Conservation (phyloP, 1,140 invertebrate genomes). For the Microplitis mediator region DNA sequence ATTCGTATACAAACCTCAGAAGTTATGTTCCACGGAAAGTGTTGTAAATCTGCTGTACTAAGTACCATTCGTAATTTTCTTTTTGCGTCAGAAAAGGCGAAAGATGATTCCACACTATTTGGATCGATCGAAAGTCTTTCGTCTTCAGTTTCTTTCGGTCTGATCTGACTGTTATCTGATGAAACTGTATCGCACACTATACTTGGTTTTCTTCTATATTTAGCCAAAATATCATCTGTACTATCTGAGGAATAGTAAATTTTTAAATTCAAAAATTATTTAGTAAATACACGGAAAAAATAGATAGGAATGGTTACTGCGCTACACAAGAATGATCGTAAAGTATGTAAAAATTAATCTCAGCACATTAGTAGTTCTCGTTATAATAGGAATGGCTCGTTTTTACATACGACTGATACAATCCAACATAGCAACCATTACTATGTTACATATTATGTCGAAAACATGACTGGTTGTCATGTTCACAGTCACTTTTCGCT, state of each 20-base stretch:
- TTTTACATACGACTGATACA: no score
- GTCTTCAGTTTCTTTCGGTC: slow-evolving; percentile 58
- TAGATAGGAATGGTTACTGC: no score
- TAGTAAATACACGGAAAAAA: no score
- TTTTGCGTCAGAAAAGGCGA: slow-evolving; percentile 85
- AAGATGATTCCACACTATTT: slow-evolving; percentile 68
- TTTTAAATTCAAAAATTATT: neutral
- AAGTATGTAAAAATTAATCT: no score
- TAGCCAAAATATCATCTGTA: slow-evolving; percentile 92
- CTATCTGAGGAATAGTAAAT: slow-evolving; percentile 65
- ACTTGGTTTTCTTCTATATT: slow-evolving; percentile 85
- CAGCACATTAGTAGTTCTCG: no score
- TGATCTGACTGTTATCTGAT: slow-evolving; percentile 54
- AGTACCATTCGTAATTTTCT: slow-evolving; percentile 90
- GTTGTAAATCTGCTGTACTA: slow-evolving; percentile 78
- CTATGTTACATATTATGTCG: no score
- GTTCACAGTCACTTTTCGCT: no score
- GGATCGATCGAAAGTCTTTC: slow-evolving; percentile 69
- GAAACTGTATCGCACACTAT: slow-evolving; percentile 64
- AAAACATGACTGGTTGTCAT: no score
- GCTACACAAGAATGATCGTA: no score
- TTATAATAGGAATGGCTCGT: no score
- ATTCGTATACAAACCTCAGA: slow-evolving; percentile 44
- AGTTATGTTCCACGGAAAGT: slow-evolving; percentile 54
- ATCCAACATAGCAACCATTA: no score